phyloP scores from a whole-genome alignment of 2,113 vertebrate genomes.

The Siniperca knerii region DNA sequence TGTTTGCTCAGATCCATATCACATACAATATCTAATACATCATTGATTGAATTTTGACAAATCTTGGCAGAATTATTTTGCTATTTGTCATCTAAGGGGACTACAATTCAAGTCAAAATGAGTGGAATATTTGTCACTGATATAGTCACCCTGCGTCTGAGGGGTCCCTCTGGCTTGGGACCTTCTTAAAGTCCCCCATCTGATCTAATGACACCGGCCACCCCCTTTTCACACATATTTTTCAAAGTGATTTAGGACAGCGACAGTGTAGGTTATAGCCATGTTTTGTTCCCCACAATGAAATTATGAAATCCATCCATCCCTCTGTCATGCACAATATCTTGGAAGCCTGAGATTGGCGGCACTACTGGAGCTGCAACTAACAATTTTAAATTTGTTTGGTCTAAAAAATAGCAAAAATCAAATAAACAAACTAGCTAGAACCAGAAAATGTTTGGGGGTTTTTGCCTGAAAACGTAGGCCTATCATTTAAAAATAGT shows the following conservation, averaged over 20 bases:
- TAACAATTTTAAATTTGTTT: background rate
- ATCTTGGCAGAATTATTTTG: background rate
- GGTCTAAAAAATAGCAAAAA: no score
- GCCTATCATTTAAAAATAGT: background rate
- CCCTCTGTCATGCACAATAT: no score
- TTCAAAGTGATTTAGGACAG: no score
- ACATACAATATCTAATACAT: background rate
- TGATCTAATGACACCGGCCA: no score
- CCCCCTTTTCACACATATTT: no score
- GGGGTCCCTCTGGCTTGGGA: no score
- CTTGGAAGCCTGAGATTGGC: background rate
- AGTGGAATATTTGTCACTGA: background rate
- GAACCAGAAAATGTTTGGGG: background rate
- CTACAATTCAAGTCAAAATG: background rate
- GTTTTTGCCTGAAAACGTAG: background rate
- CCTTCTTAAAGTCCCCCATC: no score
- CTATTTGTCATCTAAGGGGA: background rate
- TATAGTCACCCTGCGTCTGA: no score
- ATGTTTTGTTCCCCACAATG: no score
- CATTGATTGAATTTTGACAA: background rate
- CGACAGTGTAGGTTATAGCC: no score
- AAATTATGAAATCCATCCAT: no score
- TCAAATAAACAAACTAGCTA: background rate
- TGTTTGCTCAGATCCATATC: background rate
- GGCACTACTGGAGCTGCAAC: background rate